Evolutionary conservation across 2,888 invertebrate genomes (phyloP).

Genomic region (Eugnorisma glareosa): DNA sequence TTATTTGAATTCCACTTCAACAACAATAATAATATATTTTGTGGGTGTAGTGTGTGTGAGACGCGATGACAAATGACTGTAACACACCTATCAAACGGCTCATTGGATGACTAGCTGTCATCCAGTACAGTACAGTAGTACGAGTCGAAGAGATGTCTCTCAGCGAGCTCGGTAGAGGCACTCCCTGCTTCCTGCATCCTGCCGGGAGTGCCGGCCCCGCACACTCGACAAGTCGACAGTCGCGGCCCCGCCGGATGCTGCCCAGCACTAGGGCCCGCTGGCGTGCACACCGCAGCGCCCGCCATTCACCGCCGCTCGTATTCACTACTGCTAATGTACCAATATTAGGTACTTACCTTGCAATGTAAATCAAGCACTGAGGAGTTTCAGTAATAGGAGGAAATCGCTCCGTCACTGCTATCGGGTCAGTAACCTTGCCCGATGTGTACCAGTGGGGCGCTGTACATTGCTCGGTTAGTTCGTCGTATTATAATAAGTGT

Average conservation of each 20-base stretch:
- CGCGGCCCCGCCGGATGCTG: conserved; percentile 36
- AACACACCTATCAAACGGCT: conserved; percentile 21
- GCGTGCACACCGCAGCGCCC: conserved; percentile 9
- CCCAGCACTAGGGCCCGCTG: conserved; percentile 11
- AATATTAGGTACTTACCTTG: conserved; percentile 35
- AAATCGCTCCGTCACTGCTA: conserved; percentile 40
- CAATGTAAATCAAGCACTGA: conserved; percentile 44
- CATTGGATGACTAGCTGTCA: conserved; percentile 8
- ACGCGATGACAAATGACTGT: conserved; percentile 22
- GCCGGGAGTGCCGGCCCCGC: conserved; percentile 7
- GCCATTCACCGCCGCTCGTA: conserved; percentile 34
- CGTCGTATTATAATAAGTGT: not conserved
- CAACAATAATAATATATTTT: conserved; percentile 36
- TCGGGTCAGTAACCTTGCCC: conserved; percentile 61
- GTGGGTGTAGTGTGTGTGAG: conserved; percentile 21
- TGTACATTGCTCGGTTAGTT: conserved; percentile 30
- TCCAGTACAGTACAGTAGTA: no score
- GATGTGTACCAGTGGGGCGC: conserved; percentile 11
- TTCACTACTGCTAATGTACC: conserved; percentile 34
- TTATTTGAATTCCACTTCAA: conserved; percentile 49
- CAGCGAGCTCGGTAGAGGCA: not conserved
- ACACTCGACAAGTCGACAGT: conserved; percentile 1
- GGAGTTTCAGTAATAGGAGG: conserved; percentile 59
- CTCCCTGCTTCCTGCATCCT: conserved; percentile 43
- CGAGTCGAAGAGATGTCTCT: not conserved